These are phyloP conservation scores for Deilephila porcellus DNA, from an alignment of 2,888 invertebrate species.

Conservation along the genomic window DNA sequence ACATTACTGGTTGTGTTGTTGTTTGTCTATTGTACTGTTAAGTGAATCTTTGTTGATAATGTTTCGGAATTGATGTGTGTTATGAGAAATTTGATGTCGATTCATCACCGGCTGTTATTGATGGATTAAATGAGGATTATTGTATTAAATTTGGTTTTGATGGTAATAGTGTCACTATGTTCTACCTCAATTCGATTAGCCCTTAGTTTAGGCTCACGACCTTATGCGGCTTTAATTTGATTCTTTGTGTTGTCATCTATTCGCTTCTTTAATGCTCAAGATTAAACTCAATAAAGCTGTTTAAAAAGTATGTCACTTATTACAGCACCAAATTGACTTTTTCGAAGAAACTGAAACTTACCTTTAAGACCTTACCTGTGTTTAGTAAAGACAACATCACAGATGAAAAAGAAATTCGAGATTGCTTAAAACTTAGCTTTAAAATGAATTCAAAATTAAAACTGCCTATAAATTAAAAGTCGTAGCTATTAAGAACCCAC, in stretches of 20 bases:
- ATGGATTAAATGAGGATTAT: background rate
- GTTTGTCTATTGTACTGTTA: slow-evolving; percentile 54
- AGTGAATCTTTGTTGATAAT: slow-evolving; percentile 54
- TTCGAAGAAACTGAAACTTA: too few species aligned
- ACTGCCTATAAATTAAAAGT: background rate
- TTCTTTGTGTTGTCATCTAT: background rate
- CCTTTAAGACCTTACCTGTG: too few species aligned
- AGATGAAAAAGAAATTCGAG: too few species aligned
- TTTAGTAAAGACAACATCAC: too few species aligned
- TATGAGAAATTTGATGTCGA: background rate
- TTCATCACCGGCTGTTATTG: background rate
- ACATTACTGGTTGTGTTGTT: slow-evolving; percentile 53
- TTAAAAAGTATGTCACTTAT: too few species aligned
- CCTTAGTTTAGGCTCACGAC: background rate
- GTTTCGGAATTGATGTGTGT: slow-evolving; percentile 12
- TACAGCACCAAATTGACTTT: too few species aligned
- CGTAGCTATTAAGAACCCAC: background rate
- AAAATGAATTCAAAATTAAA: background rate
- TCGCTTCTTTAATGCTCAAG: too few species aligned
- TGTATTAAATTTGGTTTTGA: background rate
- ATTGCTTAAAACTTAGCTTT: too few species aligned
- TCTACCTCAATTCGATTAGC: background rate
- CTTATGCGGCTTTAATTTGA: background rate
- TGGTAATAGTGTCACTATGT: background rate
- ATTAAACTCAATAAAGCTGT: too few species aligned